phyloP scores from a whole-genome alignment of 2,888 invertebrate species.

The Drosophila kambysellisi region DNA sequence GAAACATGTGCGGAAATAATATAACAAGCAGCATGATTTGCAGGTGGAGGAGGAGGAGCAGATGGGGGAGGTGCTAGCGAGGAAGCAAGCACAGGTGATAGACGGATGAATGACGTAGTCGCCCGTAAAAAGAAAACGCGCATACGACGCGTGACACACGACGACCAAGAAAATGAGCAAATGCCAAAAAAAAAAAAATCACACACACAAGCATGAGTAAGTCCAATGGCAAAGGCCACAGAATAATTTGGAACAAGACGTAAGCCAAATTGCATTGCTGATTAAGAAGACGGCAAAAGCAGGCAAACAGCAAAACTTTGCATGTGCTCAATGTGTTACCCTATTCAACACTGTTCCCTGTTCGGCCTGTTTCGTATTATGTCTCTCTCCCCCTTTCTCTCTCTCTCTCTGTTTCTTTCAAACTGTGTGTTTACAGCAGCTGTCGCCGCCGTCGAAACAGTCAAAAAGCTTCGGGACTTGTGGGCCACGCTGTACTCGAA shows the following conservation, averaged over 20 bases:
- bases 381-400: constrained; percentile 1
- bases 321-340: constrained; percentile 32
- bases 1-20: constrained; percentile 46
- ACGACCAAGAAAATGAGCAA: constrained; percentile 55
- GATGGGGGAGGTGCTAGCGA: not conserved
- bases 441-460: constrained; percentile 47
- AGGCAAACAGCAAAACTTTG: constrained; percentile 25
- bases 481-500: constrained; percentile 58
- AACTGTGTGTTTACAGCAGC: constrained; percentile 67
- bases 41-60: constrained; percentile 41
- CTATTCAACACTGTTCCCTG: constrained; percentile 15
- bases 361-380: constrained; percentile 13
- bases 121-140: constrained; percentile 67
- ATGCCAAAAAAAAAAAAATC: constrained; percentile 20
- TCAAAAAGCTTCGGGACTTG: constrained; percentile 37
- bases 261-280: constrained; percentile 51
- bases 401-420: not conserved
- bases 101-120: constrained; percentile 71
- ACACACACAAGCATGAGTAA: constrained; percentile 23
- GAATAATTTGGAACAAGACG: constrained; percentile 45
- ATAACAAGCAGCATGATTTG: constrained; percentile 44
- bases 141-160: constrained; percentile 75
- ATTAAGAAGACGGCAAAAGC: constrained; percentile 2
- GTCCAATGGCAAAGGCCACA: constrained; percentile 40
- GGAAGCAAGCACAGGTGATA: constrained; percentile 58